Base-by-base conservation (phyloP, 2,797 vertebrate species). In the Notamacropus eugenii region DNA sequence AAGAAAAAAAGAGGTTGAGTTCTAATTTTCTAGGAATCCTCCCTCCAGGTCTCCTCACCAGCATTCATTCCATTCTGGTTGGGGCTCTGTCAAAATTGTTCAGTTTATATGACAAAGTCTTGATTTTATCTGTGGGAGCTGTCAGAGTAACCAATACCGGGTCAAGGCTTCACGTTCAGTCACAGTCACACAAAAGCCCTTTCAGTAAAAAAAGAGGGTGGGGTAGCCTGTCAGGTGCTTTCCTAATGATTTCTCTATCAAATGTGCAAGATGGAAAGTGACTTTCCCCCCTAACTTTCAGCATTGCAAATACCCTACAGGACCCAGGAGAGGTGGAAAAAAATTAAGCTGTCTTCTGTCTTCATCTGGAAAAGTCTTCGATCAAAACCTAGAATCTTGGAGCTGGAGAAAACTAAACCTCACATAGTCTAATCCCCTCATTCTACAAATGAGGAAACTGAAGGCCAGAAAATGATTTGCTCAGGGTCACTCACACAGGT, bases 201-300 rank as follows among this genome's bases (percentile, higher is more conserved):
- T 95, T 97, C 82, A 87, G 94, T 94, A 95, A 96, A 96, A 96
- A 97, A 4, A 96, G 96, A 96, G 56, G 24, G 96, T 95, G 91
- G 96, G 56, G 16, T 95, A 94, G 0, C 12, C 97, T 59, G 95
- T 97, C 97, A 97, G 94, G 40, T 96, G 97, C 93, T 92, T 31
- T 58, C 14, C 93, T 95, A 14, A 92, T 95, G 50, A 95, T 97
- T 97, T 97, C 92, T 22, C 54, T 6, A 92, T 93, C 34, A 91
- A 95, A 96, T 95, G 95, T 97, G 9, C 58, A 98, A 97, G 97
- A 97, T 91, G 97, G 98, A 97, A 10, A 40, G 40, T 57, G 52
- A 93, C 96, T 93, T 91, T 5, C 12, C 91, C 93, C 55, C 6
- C 92, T 94, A n/a, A 94, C 54, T 92, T 19, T 5, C 34, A 87